Conservation (phyloP, 2,888 invertebrate genomes). For the Nudaria mundana region DNA sequence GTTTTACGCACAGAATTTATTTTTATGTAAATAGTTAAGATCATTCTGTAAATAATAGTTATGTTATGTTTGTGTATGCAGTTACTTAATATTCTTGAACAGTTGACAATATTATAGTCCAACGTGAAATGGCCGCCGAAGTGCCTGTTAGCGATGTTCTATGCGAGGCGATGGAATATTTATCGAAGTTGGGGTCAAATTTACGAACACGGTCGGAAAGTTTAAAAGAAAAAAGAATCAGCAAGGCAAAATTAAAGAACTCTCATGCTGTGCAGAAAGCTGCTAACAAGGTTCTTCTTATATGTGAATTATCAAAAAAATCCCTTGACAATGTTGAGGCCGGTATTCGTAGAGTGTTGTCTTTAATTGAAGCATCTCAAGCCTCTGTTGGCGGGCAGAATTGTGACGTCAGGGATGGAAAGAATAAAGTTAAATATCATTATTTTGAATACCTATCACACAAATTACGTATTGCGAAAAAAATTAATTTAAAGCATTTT, state of each 20-base stretch:
- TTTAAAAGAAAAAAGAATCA: slow-evolving; percentile 60
- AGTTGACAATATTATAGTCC: background rate
- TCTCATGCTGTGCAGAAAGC: slow-evolving; percentile 66
- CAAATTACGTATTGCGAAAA: slow-evolving; percentile 54
- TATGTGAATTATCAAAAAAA: slow-evolving; percentile 73
- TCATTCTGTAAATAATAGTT: background rate
- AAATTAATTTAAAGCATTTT: slow-evolving; percentile 58
- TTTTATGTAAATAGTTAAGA: background rate
- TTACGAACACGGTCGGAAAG: slow-evolving; percentile 62
- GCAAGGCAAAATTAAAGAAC: slow-evolving; percentile 59
- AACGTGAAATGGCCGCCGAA: slow-evolving; percentile 62
- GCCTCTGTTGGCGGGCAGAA: slow-evolving; percentile 42
- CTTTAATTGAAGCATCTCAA: slow-evolving; percentile 45
- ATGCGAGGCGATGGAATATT: slow-evolving; percentile 70
- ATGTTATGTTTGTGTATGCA: slow-evolving; percentile 3
- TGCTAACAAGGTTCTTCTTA: slow-evolving; percentile 64
- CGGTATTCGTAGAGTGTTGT: slow-evolving; percentile 56
- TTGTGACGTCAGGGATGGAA: slow-evolving; percentile 7
- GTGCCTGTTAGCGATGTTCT: slow-evolving; percentile 63
- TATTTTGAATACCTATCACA: slow-evolving; percentile 49
- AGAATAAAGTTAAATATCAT: slow-evolving; percentile 31
- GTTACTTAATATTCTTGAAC: slow-evolving; percentile 2
- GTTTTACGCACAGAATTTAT: background rate
- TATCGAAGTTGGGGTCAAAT: slow-evolving; percentile 70
- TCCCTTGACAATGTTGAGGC: slow-evolving; percentile 69